Conservation (phyloP, 2,113 vertebrate species). For the Probosciger aterrimus region DNA sequence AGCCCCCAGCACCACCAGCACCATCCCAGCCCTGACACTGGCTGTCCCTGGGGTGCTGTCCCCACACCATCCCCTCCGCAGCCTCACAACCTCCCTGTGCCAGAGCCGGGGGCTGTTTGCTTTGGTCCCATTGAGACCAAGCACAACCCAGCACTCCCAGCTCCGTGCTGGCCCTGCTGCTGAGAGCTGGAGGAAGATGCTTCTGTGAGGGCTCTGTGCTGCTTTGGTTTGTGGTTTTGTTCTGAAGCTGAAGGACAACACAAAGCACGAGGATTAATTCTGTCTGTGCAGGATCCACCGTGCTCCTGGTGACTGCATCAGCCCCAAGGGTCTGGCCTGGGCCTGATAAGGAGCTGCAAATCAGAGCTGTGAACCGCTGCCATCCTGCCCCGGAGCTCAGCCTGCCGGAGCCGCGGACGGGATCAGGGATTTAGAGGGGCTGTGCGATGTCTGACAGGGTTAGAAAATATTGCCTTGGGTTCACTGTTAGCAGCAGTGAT, state of each 20-base stretch:
- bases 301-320: neutral
- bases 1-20: neutral
- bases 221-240: neutral
- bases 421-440: neutral
- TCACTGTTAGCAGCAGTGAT: neutral
- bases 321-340: neutral
- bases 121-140: neutral
- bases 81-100: rapidly evolving
- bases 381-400: neutral
- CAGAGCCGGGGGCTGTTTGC: rapidly evolving
- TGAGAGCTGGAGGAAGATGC: neutral
- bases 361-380: neutral
- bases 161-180: neutral
- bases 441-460: neutral
- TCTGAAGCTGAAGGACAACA: neutral
- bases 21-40: neutral
- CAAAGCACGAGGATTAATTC: neutral
- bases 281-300: neutral
- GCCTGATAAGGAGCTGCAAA: neutral
- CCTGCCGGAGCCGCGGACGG: neutral
- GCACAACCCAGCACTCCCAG: neutral
- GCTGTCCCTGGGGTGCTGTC: neutral
- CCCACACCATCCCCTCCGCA: neutral
- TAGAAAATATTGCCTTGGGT: neutral
- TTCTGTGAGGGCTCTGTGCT: neutral